Evolutionary conservation across 2,113 vertebrate species (phyloP), one percentile per base, ranked within the genome.

Genomic region (Petrocephalus microphthalmus): DNA sequence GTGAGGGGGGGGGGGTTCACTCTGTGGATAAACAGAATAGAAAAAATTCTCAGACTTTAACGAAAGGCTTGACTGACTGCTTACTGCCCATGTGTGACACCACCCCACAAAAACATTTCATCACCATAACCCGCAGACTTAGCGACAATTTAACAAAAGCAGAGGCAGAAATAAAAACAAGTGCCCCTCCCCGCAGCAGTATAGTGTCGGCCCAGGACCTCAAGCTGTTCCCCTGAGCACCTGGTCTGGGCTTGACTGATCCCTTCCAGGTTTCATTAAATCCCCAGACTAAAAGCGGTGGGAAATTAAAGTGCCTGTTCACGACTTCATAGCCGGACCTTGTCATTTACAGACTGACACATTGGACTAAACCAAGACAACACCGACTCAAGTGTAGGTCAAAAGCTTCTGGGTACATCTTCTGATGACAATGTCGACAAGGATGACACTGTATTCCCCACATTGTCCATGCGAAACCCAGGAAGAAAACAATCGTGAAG

Each of bases 71-170:
- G 91, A 93, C 91, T 91, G 89, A 91, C 37, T 90, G 90, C 87
- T 51, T 89, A 64, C 86, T 90, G 84, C 88, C 89, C 88, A 88
- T 90, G 42, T 33, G 17, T 89, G 92, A 92, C 22, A 54, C 5
- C 0, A 4, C 22, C 33, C 92, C 92, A 93, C 88, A 88, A 93
- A 93, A 91, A 42, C 47, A 45, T 89, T 88, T 90, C 81, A 71
- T 87, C 56, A 85, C 64, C 87, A 82, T 53, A 67, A 89, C 88
- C 89, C 64, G 25, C 13, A 88, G 71, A 87, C 88, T 89, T 67
- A 84, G 15, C 37, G 71, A 87, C 89, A 90, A 71, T 86, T 89
- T 47, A 84, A 74, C 42, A 53, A 89, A 88, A 33, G 81, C 15
- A 71, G 82, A 60, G 42, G 51, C 47, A 78, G 78, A 86, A 89